These are phyloP conservation scores for Ctenodactylus gundi DNA, from an alignment of 2,113 vertebrate species.

Conservation along the genomic window DNA sequence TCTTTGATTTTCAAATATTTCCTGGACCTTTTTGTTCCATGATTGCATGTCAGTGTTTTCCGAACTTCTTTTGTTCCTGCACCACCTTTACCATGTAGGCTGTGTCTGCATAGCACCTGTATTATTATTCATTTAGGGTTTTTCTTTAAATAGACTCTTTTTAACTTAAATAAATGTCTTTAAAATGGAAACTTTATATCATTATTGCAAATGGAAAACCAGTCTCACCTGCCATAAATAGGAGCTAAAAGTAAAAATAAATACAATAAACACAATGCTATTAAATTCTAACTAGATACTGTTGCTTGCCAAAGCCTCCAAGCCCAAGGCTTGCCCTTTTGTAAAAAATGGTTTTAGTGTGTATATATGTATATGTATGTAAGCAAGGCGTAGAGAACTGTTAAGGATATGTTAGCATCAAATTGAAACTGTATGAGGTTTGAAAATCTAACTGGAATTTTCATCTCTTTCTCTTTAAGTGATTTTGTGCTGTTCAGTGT, in stretches of 20 bases:
- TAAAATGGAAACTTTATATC: constrained; percentile 79
- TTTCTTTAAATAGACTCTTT: constrained; percentile 76
- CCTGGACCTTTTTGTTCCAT: constrained; percentile 14
- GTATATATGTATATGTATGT: not conserved
- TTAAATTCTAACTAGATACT: constrained; percentile 79
- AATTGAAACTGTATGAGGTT: constrained; percentile 1
- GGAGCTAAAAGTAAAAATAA: constrained; percentile 80
- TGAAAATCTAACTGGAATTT: not conserved
- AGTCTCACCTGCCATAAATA: constrained; percentile 79
- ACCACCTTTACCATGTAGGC: not conserved
- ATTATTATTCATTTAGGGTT: constrained; percentile 57
- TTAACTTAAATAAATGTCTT: constrained; percentile 70
- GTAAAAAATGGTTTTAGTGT: not conserved
- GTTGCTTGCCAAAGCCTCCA: constrained; percentile 76
- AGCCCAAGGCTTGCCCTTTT: constrained; percentile 72
- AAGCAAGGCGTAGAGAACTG: constrained; percentile 4
- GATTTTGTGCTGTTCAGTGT: not conserved
- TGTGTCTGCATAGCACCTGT: constrained; percentile 62
- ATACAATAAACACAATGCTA: constrained; percentile 79
- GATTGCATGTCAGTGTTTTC: not conserved
- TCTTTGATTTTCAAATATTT: constrained; percentile 13
- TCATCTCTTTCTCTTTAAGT: not conserved
- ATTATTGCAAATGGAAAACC: constrained; percentile 75
- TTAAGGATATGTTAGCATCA: constrained; percentile 18
- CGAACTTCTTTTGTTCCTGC: not conserved